Base-by-base conservation (phyloP, 1,140 invertebrate genomes). In the Caenorhabditis elegans region DNA sequence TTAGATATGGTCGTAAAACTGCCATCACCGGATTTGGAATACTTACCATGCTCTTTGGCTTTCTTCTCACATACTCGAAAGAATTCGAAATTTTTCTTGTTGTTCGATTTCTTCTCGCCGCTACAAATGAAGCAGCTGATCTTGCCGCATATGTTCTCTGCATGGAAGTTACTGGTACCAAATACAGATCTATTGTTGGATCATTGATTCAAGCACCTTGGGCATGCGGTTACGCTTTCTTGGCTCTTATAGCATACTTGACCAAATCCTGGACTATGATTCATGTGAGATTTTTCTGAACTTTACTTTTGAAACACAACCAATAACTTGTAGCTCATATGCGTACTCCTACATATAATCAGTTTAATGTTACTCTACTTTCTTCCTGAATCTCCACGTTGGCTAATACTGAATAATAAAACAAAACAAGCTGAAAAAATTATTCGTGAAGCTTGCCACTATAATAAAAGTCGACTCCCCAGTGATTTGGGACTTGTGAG, bases 91-190 rank as follows among this genome's bases (percentile, higher is more conserved):
- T 90, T 3, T 89, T 89, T 76, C 80, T 89, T 4, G 88, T 89
- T 49, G 86, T 89, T 79, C 86, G 88, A 22, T 89, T 89, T 47
- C 86, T 85, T 51, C 85, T 86, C 11, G 88, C 88, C n/a, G 87
- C 90, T 28, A 89, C 88, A 76, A 89, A 89, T 78, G 88, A 89
- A 83, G 88, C 88, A 4, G 88, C 88, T 26, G 88, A 89, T 83
- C 76, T 89, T 70, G 88, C 88, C 22, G 88, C 88, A n/a, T 89
- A 89, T 55, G 87, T 88, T n/a, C 82, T 89, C 24, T 89, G 88
- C 43, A 89, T 89, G 88, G 88, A 89, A 79, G 88, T 89, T 77
- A 89, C 88, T 24, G 87, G 87, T 76, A 78, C 75, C 10, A 82
- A 82, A 46, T 84, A 84, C 26, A 36, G 83, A 13, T 82, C 83